A percentile compares a stretch with the other conserved stretches of the same genome.
phyloP scores from a whole-genome alignment of 2,113 vertebrate genomes.

The Hemiscyllium ocellatum region DNA sequence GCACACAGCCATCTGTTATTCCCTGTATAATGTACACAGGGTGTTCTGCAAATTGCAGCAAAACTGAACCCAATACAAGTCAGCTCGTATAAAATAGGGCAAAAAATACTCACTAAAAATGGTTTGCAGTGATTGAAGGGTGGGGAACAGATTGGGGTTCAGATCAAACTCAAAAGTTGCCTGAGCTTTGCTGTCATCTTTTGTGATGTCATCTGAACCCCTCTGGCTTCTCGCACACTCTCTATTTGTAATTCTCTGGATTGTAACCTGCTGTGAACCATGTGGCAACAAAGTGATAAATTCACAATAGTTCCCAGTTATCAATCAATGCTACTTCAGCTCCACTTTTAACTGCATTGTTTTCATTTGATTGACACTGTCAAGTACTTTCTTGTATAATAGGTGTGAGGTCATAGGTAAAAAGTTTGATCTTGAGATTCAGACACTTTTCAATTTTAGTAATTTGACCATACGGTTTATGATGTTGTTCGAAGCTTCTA shows the following conservation, averaged over 20 bases:
- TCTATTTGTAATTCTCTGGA: slow-evolving; percentile 10
- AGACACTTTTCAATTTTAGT: not conserved
- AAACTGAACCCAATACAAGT: not conserved
- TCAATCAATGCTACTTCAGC: slow-evolving; percentile 9
- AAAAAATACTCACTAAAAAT: not conserved
- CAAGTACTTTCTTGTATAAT: not conserved
- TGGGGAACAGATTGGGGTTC: not conserved
- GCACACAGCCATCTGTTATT: slow-evolving; percentile 19
- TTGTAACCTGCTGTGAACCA: slow-evolving; percentile 29
- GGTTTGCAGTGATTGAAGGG: not conserved
- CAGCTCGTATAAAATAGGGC: not conserved
- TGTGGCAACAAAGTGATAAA: slow-evolving; percentile 9
- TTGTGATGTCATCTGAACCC: slow-evolving; percentile 29
- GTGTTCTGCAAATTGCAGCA: not conserved
- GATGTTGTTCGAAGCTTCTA: not conserved
- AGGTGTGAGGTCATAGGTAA: not conserved
- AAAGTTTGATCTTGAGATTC: not conserved
- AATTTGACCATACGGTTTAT: not conserved
- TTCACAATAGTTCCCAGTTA: slow-evolving; percentile 7
- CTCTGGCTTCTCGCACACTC: slow-evolving; percentile 2
- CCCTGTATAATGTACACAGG: slow-evolving; percentile 16
- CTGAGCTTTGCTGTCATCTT: not conserved
- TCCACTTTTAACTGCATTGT: slow-evolving; percentile 5
- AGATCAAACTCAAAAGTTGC: not conserved
- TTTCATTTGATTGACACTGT: not conserved